phyloP scores from a whole-genome alignment of 1,140 invertebrate species.

The Choristoneura fumiferana region DNA sequence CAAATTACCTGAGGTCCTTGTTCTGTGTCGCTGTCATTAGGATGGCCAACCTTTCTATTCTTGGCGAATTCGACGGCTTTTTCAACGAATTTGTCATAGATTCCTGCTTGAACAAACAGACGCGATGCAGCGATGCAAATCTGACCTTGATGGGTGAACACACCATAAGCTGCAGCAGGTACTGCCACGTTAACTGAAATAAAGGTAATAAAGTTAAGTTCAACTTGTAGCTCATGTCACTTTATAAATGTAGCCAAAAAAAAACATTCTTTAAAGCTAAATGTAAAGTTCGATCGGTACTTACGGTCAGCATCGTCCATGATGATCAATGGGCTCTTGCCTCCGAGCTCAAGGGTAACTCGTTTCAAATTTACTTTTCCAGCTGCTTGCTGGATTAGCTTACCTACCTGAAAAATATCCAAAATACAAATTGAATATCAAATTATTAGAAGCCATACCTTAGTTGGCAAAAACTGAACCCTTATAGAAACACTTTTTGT shows the following conservation, averaged over 20 bases:
- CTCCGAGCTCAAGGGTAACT: constrained; percentile 93
- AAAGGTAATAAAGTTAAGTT: too few species aligned
- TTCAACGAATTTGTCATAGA: constrained; percentile 94
- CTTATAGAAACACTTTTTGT: too few species aligned
- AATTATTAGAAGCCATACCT: too few species aligned
- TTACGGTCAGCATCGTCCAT: constrained; percentile 88
- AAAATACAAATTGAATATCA: too few species aligned
- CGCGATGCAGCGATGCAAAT: constrained; percentile 94
- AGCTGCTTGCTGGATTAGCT: constrained; percentile 86
- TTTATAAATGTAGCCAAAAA: too few species aligned
- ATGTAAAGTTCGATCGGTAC: too few species aligned
- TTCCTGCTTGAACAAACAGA: constrained; percentile 91
- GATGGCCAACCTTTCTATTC: constrained; percentile 88
- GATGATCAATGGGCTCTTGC: constrained; percentile 93
- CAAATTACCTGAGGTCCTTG: constrained; percentile 91
- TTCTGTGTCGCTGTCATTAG: constrained; percentile 82
- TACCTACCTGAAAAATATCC: constrained; percentile 82
- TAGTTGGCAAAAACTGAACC: too few species aligned
- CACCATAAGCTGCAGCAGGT: constrained; percentile 85
- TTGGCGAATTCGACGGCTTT: constrained; percentile 84
- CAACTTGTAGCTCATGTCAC: too few species aligned
- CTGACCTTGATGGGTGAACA: constrained; percentile 95
- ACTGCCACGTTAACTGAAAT: constrained; percentile 89
- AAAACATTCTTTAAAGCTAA: too few species aligned
- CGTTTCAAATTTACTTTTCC: constrained; percentile 90